These are phyloP conservation scores for Sebastes nivosus DNA, from an alignment of 2,797 vertebrate genomes.

Conservation along the genomic window DNA sequence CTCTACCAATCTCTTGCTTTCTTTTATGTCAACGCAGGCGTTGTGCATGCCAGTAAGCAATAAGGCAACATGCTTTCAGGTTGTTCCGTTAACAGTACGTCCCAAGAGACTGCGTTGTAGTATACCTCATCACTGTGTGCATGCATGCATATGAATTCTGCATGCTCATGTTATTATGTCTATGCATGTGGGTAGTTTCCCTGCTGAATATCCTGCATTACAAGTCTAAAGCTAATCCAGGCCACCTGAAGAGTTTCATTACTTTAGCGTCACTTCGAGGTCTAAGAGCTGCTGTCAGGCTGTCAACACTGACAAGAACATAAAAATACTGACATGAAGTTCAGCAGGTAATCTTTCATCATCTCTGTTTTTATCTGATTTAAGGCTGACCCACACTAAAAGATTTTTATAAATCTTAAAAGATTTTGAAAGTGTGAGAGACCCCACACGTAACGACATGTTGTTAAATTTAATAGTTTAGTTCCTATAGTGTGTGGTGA, in stretches of 20 bases:
- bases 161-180: neutral
- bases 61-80: slow-evolving; percentile 14
- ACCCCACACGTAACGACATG: too few relatives aligned
- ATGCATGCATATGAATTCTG: slow-evolving; percentile 5
- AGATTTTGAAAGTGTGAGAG: too few relatives aligned
- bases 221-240: slow-evolving; percentile 26
- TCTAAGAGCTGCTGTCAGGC: slow-evolving; percentile 6
- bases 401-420: too few relatives aligned
- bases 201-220: slow-evolving; percentile 17
- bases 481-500: too few relatives aligned
- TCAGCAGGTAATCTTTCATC: neutral
- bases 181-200: neutral
- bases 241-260: slow-evolving; percentile 38
- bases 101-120: neutral
- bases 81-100: slow-evolving; percentile 13
- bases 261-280: slow-evolving; percentile 8
- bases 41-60: slow-evolving; percentile 11
- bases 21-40: slow-evolving; percentile 22
- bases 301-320: neutral
- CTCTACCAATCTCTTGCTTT: slow-evolving; percentile 11
- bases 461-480: too few relatives aligned
- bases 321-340: neutral
- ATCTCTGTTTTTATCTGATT: neutral
- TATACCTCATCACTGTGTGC: neutral
- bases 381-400: neutral